Evolutionary conservation across 1,140 invertebrate genomes (phyloP).

Genomic region (Mamestra configurata): DNA sequence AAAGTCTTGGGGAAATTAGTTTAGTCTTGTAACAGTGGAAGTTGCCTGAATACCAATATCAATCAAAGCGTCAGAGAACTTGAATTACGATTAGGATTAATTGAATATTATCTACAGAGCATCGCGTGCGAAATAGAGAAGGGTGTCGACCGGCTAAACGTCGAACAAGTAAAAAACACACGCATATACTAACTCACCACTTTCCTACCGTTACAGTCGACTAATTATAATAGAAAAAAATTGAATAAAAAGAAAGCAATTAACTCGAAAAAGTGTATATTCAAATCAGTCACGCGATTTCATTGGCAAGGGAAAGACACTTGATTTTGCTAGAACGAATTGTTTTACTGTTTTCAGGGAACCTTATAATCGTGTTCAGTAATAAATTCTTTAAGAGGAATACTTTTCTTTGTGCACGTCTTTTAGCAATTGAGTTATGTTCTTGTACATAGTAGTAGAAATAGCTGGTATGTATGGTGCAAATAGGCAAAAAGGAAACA

Average conservation of each 20-base stretch:
- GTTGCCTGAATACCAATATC: background rate
- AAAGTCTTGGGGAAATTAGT: background rate
- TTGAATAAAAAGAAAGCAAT: conserved; percentile 9
- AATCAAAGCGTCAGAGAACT: too few relatives aligned
- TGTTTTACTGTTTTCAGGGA: too few relatives aligned
- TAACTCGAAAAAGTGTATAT: conserved; percentile 9
- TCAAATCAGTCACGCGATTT: background rate
- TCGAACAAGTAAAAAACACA: background rate
- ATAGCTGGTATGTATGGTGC: too few relatives aligned
- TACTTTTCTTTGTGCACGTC: too few relatives aligned
- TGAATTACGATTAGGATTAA: background rate
- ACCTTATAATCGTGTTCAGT: too few relatives aligned
- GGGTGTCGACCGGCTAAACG: conserved; percentile 10
- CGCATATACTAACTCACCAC: background rate
- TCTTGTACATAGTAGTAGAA: too few relatives aligned
- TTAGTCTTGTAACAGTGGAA: background rate
- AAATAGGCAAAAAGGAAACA: too few relatives aligned
- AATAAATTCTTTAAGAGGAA: too few relatives aligned
- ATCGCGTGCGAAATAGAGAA: background rate
- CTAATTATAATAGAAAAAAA: conserved; percentile 31
- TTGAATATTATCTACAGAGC: background rate
- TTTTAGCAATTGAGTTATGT: too few relatives aligned
- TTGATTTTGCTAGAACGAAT: background rate
- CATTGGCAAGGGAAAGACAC: background rate
- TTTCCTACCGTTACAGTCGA: conserved; percentile 41